Evolutionary conservation across 2,888 invertebrate species (phyloP).

Genomic region (Melanophora roralis): DNA sequence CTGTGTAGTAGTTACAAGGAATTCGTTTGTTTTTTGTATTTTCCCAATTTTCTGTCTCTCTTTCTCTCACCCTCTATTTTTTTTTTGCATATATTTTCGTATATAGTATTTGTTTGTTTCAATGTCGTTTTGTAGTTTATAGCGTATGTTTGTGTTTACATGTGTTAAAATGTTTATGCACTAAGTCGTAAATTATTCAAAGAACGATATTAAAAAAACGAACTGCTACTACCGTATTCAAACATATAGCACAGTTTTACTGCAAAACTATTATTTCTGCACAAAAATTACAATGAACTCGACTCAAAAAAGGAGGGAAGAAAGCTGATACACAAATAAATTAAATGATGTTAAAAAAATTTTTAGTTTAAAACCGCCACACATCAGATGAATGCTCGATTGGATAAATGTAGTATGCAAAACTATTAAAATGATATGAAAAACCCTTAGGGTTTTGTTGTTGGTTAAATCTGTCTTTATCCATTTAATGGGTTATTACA

Average conservation of each 20-base stretch:
- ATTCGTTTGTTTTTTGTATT: slow-evolving; percentile 4
- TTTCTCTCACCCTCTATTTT: neutral
- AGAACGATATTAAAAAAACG: slow-evolving; percentile 37
- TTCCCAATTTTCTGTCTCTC: too few relatives aligned
- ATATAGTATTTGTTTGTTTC: neutral
- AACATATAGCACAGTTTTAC: slow-evolving; percentile 4
- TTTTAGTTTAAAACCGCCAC: slow-evolving; percentile 17
- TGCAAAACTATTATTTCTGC: slow-evolving; percentile 2
- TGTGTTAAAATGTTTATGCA: slow-evolving; percentile 35
- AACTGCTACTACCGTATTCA: neutral
- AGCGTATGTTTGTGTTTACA: slow-evolving; percentile 4
- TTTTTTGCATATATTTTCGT: neutral
- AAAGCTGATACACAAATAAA: slow-evolving; percentile 1
- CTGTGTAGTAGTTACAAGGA: slow-evolving; percentile 25
- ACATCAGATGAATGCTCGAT: neutral
- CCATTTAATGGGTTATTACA: too few relatives aligned
- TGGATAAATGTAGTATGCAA: neutral
- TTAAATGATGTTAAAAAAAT: slow-evolving; percentile 16
- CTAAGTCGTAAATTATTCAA: slow-evolving; percentile 59
- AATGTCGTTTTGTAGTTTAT: slow-evolving; percentile 16
- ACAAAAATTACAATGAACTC: slow-evolving; percentile 28
- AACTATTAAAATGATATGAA: too few relatives aligned
- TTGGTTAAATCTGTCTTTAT: too few relatives aligned
- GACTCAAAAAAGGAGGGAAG: slow-evolving; percentile 1
- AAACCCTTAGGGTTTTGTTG: too few relatives aligned